Conservation (phyloP, 2,113 vertebrate species). For the Odontophorus gujanensis region DNA sequence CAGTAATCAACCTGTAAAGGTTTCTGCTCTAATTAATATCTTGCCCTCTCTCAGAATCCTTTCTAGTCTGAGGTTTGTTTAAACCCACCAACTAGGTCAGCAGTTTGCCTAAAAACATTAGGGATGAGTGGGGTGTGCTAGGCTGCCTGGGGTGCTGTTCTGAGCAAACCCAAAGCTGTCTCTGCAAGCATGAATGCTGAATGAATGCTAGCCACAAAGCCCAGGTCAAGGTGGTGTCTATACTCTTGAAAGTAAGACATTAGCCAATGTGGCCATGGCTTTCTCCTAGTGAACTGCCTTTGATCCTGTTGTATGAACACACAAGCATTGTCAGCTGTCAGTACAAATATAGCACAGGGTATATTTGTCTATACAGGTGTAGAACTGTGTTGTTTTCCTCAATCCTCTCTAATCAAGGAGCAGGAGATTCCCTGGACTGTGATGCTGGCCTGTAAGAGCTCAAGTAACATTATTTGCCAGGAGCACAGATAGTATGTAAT, state of each 20-base stretch:
- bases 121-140: background rate
- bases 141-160: background rate
- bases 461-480: rapidly evolving
- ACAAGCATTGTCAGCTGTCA: background rate
- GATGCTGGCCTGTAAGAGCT: background rate
- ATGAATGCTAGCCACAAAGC: background rate
- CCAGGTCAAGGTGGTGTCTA: background rate
- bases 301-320: background rate
- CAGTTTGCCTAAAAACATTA: background rate
- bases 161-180: background rate
- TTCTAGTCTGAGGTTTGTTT: background rate
- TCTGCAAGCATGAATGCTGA: background rate
- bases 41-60: background rate
- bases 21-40: slow-evolving; percentile 15
- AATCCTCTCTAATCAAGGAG: background rate
- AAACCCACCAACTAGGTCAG: background rate
- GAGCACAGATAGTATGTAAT: background rate
- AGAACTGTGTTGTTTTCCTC: background rate
- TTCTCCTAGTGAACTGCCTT: background rate
- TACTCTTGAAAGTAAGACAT: background rate
- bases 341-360: background rate
- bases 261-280: background rate
- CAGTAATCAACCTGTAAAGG: background rate
- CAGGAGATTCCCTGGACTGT: background rate
- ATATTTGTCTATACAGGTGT: background rate